Evolutionary conservation across 2,888 invertebrate genomes (phyloP).

Genomic region (Athalia rosae): DNA sequence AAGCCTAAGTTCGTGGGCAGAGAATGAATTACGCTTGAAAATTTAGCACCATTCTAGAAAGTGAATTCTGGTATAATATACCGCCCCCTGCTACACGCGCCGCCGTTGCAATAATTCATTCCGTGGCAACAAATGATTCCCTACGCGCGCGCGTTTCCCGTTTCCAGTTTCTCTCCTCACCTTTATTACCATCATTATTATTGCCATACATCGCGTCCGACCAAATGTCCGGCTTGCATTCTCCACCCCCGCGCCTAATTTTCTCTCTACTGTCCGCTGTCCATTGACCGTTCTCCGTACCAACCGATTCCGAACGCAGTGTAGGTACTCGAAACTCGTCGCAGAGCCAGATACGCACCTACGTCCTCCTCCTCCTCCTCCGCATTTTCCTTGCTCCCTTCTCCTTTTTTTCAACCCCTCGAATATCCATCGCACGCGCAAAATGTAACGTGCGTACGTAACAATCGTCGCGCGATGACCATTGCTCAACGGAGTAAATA

Average conservation of each 20-base stretch:
- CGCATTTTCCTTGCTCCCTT: too few species aligned
- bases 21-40: slow-evolving; percentile 14
- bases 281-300: not conserved
- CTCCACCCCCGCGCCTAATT: not conserved
- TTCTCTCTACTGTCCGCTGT: not conserved
- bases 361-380: too few species aligned
- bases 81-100: not conserved
- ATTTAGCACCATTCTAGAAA: slow-evolving; percentile 22
- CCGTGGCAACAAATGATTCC: slow-evolving; percentile 42
- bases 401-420: too few species aligned
- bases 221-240: not conserved
- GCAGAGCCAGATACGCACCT: too few species aligned
- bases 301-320: too few species aligned
- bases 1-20: not conserved
- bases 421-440: too few species aligned
- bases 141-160: slow-evolving; percentile 22
- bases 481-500: not conserved
- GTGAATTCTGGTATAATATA: slow-evolving; percentile 17
- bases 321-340: too few species aligned
- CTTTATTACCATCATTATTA: not conserved
- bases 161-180: not conserved
- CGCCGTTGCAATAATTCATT: slow-evolving; percentile 66
- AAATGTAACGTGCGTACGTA: not conserved
- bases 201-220: not conserved
- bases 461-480: slow-evolving; percentile 22